Evolutionary conservation across 2,113 vertebrate genomes (phyloP).

Genomic region (Pionites leucogaster): DNA sequence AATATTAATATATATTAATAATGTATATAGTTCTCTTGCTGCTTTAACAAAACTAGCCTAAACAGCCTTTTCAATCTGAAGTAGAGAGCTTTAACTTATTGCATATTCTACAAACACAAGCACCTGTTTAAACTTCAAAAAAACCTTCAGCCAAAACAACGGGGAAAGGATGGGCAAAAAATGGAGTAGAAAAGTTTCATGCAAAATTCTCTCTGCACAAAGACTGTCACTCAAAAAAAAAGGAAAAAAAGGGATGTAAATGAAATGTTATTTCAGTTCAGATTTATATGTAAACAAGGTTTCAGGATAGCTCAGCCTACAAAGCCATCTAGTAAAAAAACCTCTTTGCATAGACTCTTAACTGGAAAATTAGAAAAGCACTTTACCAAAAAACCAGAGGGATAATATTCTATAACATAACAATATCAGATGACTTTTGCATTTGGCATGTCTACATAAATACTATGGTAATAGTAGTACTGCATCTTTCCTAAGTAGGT

Average conservation of each 20-base stretch:
- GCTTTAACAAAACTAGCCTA: neutral
- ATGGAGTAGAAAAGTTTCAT: neutral
- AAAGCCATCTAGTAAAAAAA: neutral
- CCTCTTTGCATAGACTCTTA: neutral
- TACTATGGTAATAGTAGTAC: neutral
- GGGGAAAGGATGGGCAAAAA: neutral
- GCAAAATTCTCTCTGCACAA: neutral
- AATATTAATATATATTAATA: neutral
- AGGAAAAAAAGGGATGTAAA: neutral
- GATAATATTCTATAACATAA: neutral
- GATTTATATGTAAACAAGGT: neutral
- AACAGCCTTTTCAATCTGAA: neutral
- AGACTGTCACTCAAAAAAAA: neutral
- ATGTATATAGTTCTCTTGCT: neutral
- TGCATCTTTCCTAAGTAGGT: neutral
- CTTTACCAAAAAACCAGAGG: neutral
- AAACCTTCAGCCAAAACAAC: neutral
- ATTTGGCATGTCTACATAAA: neutral
- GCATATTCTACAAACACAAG: neutral
- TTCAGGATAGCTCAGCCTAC: neutral
- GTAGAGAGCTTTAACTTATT: neutral
- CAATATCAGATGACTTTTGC: neutral
- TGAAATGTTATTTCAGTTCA: neutral
- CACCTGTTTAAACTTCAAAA: neutral
- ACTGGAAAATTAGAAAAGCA: neutral